Evolutionary conservation across 2,888 invertebrate genomes (phyloP).

Genomic region (Drosophila siamana): DNA sequence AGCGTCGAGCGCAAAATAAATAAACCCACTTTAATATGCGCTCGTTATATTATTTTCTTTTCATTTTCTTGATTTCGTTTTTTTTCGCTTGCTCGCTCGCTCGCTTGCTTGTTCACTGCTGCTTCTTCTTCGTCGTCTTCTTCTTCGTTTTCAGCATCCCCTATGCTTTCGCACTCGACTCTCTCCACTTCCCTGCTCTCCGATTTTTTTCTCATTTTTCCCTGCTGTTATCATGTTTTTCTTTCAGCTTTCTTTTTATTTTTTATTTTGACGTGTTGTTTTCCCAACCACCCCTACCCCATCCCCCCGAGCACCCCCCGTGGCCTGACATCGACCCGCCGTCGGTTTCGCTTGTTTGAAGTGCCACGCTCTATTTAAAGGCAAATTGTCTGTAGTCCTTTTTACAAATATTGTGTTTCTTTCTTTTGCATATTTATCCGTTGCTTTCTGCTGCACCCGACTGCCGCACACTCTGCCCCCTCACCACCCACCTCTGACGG

Average conservation of each 20-base stretch:
- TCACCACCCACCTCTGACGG: no score
- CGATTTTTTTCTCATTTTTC: conserved; percentile 22
- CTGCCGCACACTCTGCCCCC: neutral
- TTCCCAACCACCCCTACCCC: conserved; percentile 19
- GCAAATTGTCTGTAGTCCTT: conserved; percentile 82
- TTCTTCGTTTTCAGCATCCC: conserved; percentile 10
- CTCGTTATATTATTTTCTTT: conserved; percentile 81
- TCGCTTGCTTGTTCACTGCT: conserved; percentile 11
- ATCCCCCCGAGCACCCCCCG: neutral
- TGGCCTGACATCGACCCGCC: conserved; percentile 17
- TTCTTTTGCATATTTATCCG: conserved; percentile 66
- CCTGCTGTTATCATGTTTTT: conserved; percentile 62
- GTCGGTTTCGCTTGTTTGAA: conserved; percentile 73
- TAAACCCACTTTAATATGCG: conserved; percentile 82
- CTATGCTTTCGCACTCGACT: conserved; percentile 26
- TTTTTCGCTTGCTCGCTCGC: conserved; percentile 31
- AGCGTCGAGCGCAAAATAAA: conserved; percentile 78
- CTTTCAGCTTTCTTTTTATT: conserved; percentile 31
- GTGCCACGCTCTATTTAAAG: conserved; percentile 81
- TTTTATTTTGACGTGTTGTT: conserved; percentile 52
- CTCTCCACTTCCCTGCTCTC: conserved; percentile 12
- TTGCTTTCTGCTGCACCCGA: conserved; percentile 57
- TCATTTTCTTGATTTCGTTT: conserved; percentile 75
- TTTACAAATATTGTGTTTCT: conserved; percentile 75
- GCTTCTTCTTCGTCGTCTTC: neutral